phyloP scores from a whole-genome alignment of 2,113 vertebrate species.

The Sapayoa aenigma region DNA sequence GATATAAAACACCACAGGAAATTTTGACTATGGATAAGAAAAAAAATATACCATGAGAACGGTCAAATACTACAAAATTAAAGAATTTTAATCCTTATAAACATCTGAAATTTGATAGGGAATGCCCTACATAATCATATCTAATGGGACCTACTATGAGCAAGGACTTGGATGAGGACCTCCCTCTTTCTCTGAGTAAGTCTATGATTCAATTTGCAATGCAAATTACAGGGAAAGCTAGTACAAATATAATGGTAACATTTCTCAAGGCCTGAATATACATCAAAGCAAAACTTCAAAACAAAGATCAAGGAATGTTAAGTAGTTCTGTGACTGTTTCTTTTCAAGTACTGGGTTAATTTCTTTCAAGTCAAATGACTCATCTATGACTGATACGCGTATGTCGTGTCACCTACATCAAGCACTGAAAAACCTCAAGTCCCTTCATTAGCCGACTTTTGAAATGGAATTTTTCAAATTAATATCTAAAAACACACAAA shows the following conservation, averaged over 20 bases:
- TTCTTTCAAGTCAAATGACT: not conserved
- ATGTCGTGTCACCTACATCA: not conserved
- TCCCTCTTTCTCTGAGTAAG: not conserved
- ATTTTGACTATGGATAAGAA: not conserved
- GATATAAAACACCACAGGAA: not conserved
- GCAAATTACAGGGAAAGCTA: not conserved
- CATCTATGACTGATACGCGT: not conserved
- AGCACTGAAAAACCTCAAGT: not conserved
- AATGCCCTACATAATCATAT: not conserved
- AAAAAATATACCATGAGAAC: not conserved
- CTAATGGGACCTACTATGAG: not conserved
- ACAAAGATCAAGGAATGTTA: constrained; percentile 14
- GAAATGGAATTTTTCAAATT: not conserved
- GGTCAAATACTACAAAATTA: not conserved
- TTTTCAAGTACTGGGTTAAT: not conserved
- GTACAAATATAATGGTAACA: not conserved
- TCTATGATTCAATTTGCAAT: not conserved
- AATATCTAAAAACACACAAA: not conserved
- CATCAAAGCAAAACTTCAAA: constrained; percentile 46
- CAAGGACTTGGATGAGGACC: not conserved
- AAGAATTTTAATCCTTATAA: not conserved
- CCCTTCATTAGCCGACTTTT: not conserved
- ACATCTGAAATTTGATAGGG: not conserved
- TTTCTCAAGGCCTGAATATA: not conserved
- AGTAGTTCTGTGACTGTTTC: not conserved